Conservation (phyloP, 2,888 invertebrate genomes). For the Drosophila paranaensis region DNA sequence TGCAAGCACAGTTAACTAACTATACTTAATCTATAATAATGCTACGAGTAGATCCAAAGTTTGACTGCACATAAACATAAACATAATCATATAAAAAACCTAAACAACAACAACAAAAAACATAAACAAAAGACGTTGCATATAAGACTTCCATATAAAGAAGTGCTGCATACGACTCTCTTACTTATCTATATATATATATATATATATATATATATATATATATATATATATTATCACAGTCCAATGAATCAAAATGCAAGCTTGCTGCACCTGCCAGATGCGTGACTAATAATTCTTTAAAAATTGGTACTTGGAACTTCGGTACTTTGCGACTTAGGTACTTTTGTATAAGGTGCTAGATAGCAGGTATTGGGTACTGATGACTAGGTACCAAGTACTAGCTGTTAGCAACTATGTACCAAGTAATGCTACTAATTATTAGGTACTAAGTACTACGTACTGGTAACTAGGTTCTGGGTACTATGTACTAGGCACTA, state of each 20-base stretch:
- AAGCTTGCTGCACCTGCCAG: constrained; percentile 54
- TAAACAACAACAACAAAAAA: not conserved
- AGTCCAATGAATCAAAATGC: constrained; percentile 22
- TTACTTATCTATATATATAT: not conserved
- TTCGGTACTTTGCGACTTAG: not conserved
- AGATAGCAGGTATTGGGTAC: not conserved
- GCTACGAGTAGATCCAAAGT: constrained; percentile 41
- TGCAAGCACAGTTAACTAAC: constrained; percentile 42
- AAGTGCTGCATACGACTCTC: constrained; percentile 46
- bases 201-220: constrained; percentile 1
- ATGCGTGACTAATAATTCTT: constrained; percentile 3
- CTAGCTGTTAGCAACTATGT: not conserved
- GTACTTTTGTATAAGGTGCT: not conserved
- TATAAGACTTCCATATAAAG: constrained; percentile 69
- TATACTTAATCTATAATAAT: constrained; percentile 13
- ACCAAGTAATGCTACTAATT: too few species aligned
- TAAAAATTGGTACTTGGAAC: not conserved
- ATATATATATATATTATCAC: constrained; percentile 3
- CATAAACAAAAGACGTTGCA: constrained; percentile 32
- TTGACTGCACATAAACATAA: constrained; percentile 36
- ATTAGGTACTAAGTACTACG: too few species aligned
- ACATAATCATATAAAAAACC: not conserved
- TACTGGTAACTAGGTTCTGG: not conserved
- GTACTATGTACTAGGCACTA: not conserved
- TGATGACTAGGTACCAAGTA: not conserved